Evolutionary conservation across 2,797 vertebrate species (phyloP), one percentile per base, ranked within the genome.

Genomic region (Microctenopoma stevenorrisi): DNA sequence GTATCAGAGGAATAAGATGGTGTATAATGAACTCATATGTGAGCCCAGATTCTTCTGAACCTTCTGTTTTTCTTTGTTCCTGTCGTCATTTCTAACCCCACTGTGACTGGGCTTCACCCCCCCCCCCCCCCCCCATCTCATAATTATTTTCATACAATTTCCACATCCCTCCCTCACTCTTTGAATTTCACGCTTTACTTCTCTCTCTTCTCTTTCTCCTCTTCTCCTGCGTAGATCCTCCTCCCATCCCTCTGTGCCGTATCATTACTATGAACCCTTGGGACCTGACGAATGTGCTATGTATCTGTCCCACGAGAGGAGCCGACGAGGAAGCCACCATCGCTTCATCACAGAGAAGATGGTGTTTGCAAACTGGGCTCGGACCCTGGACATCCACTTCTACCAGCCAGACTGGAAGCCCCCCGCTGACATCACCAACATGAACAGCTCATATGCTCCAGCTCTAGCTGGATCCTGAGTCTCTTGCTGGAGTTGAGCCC

Each of bases 311-410:
- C 97, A 98, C 0, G 96, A 98, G 90, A 94, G 94, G 54, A 96
- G 94, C 54, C 93, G 87, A 2, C 94, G 93, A 64, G 96, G 97
- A 69, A 96, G 97, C 75, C 96, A 97, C 61, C 97, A 97, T 66
- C 96, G 96, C 38, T 99, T 97, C 84, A 96, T 97, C 91, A 99
- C 96, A 0, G 97, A 98, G 93, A 98, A 98, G 71, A 89, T 85
- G 3, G 97, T 97, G 46, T 99, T 98, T 70, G 95, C 96, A 85
- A 96, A 94, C 81, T 99, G 97, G 97, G 97, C 97, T 5, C 94
- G 90, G 75, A 95, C 93, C 51, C 95, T 95, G 83, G 78, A 95
- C 73, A 96, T 99, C 79, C 94, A 87, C 84, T 99, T 97, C 87
- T 95, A 96, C 89, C 96, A 97, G 82, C 97, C 97, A 0, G 93